phyloP scores from a whole-genome alignment of 2,113 vertebrate genomes.

The Melanostigma gelatinosum region DNA sequence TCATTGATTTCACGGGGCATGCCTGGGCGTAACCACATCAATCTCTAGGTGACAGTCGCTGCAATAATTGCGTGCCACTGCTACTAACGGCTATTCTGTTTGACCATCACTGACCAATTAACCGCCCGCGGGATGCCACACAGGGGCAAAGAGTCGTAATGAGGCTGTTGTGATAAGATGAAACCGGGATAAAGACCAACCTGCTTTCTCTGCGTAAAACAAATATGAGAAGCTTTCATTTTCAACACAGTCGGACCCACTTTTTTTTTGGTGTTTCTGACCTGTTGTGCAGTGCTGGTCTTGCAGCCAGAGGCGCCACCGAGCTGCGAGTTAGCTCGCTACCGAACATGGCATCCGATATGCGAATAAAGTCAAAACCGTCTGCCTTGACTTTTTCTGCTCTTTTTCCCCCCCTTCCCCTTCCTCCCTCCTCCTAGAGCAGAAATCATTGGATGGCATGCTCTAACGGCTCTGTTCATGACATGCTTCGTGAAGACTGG shows the following conservation, averaged over 20 bases:
- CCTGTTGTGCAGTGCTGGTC: background rate
- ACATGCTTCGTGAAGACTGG: slow-evolving; percentile 68
- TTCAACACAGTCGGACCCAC: slow-evolving; percentile 10
- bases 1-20: slow-evolving; percentile 78
- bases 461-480: slow-evolving; percentile 62
- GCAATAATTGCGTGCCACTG: slow-evolving; percentile 67
- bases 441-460: slow-evolving; percentile 64
- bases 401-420: background rate
- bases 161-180: slow-evolving; percentile 30
- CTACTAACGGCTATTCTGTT: slow-evolving; percentile 68
- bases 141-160: slow-evolving; percentile 60
- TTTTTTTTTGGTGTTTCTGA: background rate
- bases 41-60: slow-evolving; percentile 72
- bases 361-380: slow-evolving; percentile 58
- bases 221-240: slow-evolving; percentile 28
- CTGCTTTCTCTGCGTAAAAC: slow-evolving; percentile 27
- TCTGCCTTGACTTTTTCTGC: slow-evolving; percentile 48
- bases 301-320: background rate
- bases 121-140: slow-evolving; percentile 27
- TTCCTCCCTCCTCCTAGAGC: slow-evolving; percentile 22
- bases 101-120: slow-evolving; percentile 72
- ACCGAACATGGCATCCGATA: slow-evolving; percentile 33
- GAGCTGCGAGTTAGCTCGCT: slow-evolving; percentile 24
- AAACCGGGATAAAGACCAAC: slow-evolving; percentile 10
- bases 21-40: slow-evolving; percentile 68